A percentile compares a stretch with the other conserved stretches of the same genome.
Evolutionary conservation across 2,888 invertebrate genomes (phyloP).

Genomic region (Diarsia dahlii): DNA sequence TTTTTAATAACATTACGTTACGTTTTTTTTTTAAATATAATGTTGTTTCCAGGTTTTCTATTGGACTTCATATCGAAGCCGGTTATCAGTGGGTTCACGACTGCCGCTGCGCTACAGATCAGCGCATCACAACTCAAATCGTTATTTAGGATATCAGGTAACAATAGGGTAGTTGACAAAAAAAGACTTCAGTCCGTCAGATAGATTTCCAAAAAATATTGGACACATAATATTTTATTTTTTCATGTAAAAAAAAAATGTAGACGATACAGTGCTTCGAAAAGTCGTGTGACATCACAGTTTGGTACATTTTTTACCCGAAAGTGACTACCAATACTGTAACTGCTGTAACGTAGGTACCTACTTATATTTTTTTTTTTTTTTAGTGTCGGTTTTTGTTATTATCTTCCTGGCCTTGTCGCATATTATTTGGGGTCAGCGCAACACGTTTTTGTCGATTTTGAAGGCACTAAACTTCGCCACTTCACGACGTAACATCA

Average conservation of each 20-base stretch:
- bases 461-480: not conserved
- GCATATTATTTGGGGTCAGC: too few species aligned
- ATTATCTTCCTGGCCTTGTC: too few species aligned
- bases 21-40: too few species aligned
- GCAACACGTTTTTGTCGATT: not conserved
- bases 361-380: not conserved
- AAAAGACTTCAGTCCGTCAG: too few species aligned
- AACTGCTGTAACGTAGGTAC: too few species aligned
- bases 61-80: constrained; percentile 96
- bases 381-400: not conserved
- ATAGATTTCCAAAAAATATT: too few species aligned
- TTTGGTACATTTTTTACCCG: too few species aligned
- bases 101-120: constrained; percentile 96
- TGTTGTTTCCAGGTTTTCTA: constrained; percentile 91
- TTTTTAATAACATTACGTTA: too few species aligned
- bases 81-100: constrained; percentile 96
- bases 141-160: constrained; percentile 92
- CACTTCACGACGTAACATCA: not conserved
- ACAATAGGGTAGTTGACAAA: not conserved
- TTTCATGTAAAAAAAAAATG: too few species aligned
- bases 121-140: constrained; percentile 95
- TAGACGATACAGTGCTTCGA: too few species aligned
- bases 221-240: too few species aligned
- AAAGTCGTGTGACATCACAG: too few species aligned
- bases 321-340: not conserved